Evolutionary conservation across 2,888 invertebrate species (phyloP).

Genomic region (Diaphora mendica): DNA sequence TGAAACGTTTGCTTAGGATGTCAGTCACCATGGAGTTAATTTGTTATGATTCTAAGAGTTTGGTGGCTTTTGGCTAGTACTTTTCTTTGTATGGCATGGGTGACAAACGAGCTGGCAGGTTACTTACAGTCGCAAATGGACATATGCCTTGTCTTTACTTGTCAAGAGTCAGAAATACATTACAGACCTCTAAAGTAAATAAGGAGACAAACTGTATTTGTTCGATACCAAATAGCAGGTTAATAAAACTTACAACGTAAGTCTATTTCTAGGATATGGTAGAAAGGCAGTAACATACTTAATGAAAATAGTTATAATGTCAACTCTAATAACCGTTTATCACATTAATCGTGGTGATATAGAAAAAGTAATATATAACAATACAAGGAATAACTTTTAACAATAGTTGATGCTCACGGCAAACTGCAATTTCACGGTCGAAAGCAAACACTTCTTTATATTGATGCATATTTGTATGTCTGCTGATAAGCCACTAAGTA

Average conservation of each 20-base stretch:
- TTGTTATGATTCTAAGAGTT: background rate
- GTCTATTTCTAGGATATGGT: background rate
- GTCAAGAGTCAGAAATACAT: background rate
- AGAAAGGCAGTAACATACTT: background rate
- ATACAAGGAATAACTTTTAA: constrained; percentile 45
- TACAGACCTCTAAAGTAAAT: background rate
- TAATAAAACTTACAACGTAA: background rate
- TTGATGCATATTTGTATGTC: constrained; percentile 78
- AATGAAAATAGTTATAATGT: background rate
- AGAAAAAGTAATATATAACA: constrained; percentile 34
- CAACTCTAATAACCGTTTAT: background rate
- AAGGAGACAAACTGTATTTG: too few species aligned
- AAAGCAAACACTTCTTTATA: constrained; percentile 67
- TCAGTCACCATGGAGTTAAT: background rate
- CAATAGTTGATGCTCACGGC: constrained; percentile 51
- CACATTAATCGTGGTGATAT: background rate
- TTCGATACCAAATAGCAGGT: background rate
- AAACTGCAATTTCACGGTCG: constrained; percentile 73
- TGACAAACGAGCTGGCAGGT: too few species aligned
- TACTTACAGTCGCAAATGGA: background rate
- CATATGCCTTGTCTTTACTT: too few species aligned
- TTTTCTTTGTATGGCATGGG: background rate
- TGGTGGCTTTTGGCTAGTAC: too few species aligned
- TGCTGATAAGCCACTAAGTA: constrained; percentile 73
- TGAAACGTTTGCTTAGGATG: background rate